Base-by-base conservation (phyloP, 1,140 invertebrate species). In the Portunus trituberculatus region DNA sequence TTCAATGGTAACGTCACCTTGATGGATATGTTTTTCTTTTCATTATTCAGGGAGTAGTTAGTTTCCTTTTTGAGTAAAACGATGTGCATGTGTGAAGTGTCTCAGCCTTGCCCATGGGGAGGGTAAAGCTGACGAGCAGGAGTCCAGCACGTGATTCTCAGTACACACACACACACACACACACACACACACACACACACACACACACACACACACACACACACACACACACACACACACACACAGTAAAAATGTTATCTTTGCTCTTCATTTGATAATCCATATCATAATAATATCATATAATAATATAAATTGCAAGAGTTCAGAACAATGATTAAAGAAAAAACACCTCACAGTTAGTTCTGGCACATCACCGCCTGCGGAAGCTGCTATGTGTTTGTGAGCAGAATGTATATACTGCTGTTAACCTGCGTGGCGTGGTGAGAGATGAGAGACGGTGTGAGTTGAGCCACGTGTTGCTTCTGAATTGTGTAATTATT, bases 151-250 rank as follows among this genome's bases (percentile, higher is more conserved):
- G 39, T 39, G 39, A 39, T 39, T 39, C 39, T 39, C 6, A 8
- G 48, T 25, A 91, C 46, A 91, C 46, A 91, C 46, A 91, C 46
- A 91, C n/a, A 91, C 46, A 91, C 46, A 91, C 46, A 91, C 46
- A 91, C 46, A 91, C 46, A 91, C 46, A 91, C 46, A 59, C 46
- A 91, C 46, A 91, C 46, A 91, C 46, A 91, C 46, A 91, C 46
- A 91, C 46, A 91, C 46, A 59, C 46, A 91, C n/a, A 91, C 46
- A 59, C 46, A 91, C 46, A 91, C 46, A 91, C 46, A 91, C 46
- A 91, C 46, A 87, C 39, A 87, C 39, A 87, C 39, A 87, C 39
- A 87, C 39, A 87, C 39, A 87, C 39, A 87, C 39, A 32, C 39
- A 32, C 39, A 87, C 39, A 87, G 67, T n/a, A 87, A 31, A 25